Evolutionary conservation across 1,140 invertebrate genomes (phyloP), one percentile per base, ranked within the genome.

Genomic region (Pentalonia nigronervosa): DNA sequence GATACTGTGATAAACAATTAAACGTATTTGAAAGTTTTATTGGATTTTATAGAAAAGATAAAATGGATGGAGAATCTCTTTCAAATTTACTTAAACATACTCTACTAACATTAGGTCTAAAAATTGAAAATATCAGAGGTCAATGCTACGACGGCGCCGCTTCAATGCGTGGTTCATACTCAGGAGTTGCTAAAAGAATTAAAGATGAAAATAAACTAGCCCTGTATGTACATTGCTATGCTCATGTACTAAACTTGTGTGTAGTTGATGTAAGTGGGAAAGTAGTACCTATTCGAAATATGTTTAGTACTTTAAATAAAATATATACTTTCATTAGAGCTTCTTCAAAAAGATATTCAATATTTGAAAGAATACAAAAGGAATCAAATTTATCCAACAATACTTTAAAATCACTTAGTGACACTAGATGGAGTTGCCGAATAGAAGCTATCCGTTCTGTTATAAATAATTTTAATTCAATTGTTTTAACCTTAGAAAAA

Each of bases 321-420:
- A 84, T 84, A 25, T 84, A 41, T 84, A 8, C 81, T 1, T 84
- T 84, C 7, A 84, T 41, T 8, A 20, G 81, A 8, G 81, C 36
- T 21, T 84, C 81, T 41, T 84, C 34, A 8, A 84, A 84, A 84
- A 84, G 36, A 84, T 3, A 84, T 41, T 84, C 81, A 7, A 20
- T 84, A 23, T 84, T 84, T 84, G 81, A 84, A 21, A 81, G 4
- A 11, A 76, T 81, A 17, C 76, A 34, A 20, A 81, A 81, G 6
- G 76, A 81, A 17, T 84, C 20, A 41, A 84, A 84, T 23, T 23
- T 41, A 41, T 25, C 81, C 6, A 41, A 84, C 23, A 84, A 7
- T 84, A 84, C 36, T 41, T 84, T 84, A 23, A 84, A 84, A 84
- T 84, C 81, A 84, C 81, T 84, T 36, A 81, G 76, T 81, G 76